Evolutionary conservation across 1,140 invertebrate species (phyloP).

Genomic region (Cepaea nemoralis): DNA sequence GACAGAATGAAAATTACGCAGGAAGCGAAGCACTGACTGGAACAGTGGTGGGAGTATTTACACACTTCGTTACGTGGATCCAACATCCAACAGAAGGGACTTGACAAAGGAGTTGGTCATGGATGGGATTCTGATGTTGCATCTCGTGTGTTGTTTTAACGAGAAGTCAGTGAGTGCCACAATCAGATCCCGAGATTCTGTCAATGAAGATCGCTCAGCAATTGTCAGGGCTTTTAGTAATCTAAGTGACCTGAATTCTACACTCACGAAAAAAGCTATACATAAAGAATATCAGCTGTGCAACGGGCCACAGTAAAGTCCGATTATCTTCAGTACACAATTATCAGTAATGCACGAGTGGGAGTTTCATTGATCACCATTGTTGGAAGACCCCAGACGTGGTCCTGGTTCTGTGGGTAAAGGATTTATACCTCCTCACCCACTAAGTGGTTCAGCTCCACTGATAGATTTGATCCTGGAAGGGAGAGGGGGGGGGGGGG

Average conservation of each 20-base stretch:
- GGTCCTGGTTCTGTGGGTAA: background rate
- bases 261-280: conserved; percentile 13
- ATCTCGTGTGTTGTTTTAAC: conserved; percentile 40
- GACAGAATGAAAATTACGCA: conserved; percentile 30
- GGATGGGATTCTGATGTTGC: conserved; percentile 30
- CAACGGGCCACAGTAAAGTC: background rate
- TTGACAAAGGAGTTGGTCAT: conserved; percentile 35
- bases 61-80: conserved; percentile 32
- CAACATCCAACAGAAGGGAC: conserved; percentile 35
- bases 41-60: conserved; percentile 25
- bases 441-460: conserved; percentile 32
- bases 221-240: conserved; percentile 11
- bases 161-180: conserved; percentile 34
- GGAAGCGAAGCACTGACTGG: conserved; percentile 31
- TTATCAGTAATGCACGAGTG: background rate
- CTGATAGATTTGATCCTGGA: conserved; percentile 37
- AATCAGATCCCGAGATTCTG: conserved; percentile 26
- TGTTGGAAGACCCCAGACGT: conserved; percentile 36
- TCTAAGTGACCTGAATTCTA: conserved; percentile 13
- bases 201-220: conserved; percentile 7
- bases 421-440: conserved; percentile 28
- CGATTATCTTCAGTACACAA: background rate
- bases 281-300: background rate
- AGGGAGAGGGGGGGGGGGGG: no score
- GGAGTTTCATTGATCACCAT: conserved; percentile 18